A percentile compares a stretch with the other conserved stretches of the same genome.
phyloP scores from a whole-genome alignment of 1,140 invertebrate species.

The Drosophila pachea region DNA sequence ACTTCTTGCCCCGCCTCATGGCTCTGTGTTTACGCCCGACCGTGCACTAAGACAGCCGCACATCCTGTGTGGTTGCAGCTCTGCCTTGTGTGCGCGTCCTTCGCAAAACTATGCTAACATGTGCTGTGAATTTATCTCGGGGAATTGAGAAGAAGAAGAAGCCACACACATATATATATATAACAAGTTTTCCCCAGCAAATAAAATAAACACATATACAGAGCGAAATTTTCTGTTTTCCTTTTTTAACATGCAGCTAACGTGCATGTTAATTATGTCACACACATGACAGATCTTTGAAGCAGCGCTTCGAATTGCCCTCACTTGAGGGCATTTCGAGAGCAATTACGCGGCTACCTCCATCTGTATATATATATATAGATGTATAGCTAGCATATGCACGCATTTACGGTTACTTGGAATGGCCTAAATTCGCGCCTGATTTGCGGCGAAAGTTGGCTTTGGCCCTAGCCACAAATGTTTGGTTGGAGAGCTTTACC shows the following conservation, averaged over 20 bases:
- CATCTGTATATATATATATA: background rate
- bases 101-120: slow-evolving; percentile 41
- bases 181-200: slow-evolving; percentile 5
- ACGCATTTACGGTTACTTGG: no score
- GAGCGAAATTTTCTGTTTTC: no score
- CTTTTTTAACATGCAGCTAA: background rate
- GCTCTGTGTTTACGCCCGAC: slow-evolving; percentile 47
- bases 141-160: slow-evolving; percentile 15
- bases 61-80: slow-evolving; percentile 47
- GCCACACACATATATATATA: background rate
- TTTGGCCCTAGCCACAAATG: slow-evolving; percentile 12
- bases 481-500: slow-evolving; percentile 1
- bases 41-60: slow-evolving; percentile 55
- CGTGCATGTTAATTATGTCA: slow-evolving; percentile 27
- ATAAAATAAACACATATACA: slow-evolving; percentile 19
- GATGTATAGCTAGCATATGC: no score
- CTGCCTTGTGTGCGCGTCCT: slow-evolving; percentile 42
- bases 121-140: slow-evolving; percentile 10
- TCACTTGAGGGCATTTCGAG: slow-evolving; percentile 16
- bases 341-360: slow-evolving; percentile 26
- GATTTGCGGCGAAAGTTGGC: slow-evolving; percentile 35
- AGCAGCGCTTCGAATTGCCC: slow-evolving; percentile 23
- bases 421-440: slow-evolving; percentile 22
- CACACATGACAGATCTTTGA: slow-evolving; percentile 16
- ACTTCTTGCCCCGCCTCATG: background rate